These are phyloP conservation scores for Mastacembelus armatus DNA, from an alignment of 2,797 vertebrate genomes.

Conservation along the genomic window DNA sequence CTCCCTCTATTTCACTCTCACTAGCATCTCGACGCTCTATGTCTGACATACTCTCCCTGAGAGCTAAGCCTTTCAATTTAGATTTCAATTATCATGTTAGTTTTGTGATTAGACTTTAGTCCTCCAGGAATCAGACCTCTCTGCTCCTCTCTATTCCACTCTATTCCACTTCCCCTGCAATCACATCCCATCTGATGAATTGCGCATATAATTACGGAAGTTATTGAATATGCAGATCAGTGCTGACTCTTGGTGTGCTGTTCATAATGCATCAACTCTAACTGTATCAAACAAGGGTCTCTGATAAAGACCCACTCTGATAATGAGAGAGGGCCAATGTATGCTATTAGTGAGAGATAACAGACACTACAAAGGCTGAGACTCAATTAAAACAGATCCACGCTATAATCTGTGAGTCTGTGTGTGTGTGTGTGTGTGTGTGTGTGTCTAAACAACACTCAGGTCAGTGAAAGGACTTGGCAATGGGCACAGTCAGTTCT, in stretches of 20 bases:
- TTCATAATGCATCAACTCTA: slow-evolving; percentile 82
- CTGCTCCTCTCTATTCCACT: slow-evolving; percentile 81
- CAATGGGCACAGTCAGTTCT: slow-evolving; percentile 25
- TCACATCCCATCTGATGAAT: slow-evolving; percentile 90
- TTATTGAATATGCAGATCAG: slow-evolving; percentile 90
- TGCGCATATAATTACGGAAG: slow-evolving; percentile 89
- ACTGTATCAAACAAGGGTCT: slow-evolving; percentile 84
- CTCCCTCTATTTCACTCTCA: slow-evolving; percentile 37
- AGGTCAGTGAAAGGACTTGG: slow-evolving; percentile 44
- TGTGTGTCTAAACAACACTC: slow-evolving; percentile 28
- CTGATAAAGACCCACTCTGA: slow-evolving; percentile 79
- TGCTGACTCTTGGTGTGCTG: slow-evolving; percentile 84
- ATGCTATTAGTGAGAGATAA: slow-evolving; percentile 79
- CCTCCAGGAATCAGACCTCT: slow-evolving; percentile 87
- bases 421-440: slow-evolving; percentile 33
- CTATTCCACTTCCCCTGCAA: slow-evolving; percentile 85
- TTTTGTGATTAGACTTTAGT: slow-evolving; percentile 89
- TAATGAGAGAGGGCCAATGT: slow-evolving; percentile 80
- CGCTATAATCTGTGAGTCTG: slow-evolving; percentile 55
- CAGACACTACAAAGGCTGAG: slow-evolving; percentile 72
- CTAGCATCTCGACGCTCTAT: slow-evolving; percentile 55
- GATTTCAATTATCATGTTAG: slow-evolving; percentile 90
- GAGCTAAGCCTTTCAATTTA: slow-evolving; percentile 86
- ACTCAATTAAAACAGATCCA: slow-evolving; percentile 80
- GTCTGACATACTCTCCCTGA: slow-evolving; percentile 76